Conservation (phyloP, 2,113 vertebrate species). For the Pao palembangensis region DNA sequence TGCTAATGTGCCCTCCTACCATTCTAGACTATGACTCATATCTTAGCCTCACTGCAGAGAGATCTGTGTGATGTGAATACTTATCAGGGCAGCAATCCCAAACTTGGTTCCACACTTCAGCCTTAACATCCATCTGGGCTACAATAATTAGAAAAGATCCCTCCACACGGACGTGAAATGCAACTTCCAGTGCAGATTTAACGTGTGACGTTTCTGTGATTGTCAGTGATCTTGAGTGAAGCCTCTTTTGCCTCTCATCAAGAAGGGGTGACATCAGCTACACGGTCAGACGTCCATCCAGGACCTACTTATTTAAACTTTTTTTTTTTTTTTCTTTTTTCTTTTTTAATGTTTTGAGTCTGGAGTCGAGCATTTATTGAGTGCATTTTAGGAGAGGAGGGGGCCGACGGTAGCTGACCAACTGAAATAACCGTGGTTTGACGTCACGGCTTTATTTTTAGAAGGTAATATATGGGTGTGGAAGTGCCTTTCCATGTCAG, state of each 20-base stretch:
- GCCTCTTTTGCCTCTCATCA: too few species aligned
- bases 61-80: conserved; percentile 73
- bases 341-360: conserved; percentile 27
- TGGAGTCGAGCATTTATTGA: conserved; percentile 78
- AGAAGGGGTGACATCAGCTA: not conserved
- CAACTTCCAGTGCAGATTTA: not conserved
- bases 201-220: not conserved
- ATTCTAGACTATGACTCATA: conserved; percentile 76
- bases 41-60: conserved; percentile 73
- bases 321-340: conserved; percentile 16
- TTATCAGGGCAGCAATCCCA: conserved; percentile 66
- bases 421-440: conserved; percentile 79
- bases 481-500: conserved; percentile 82
- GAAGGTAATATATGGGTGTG: conserved; percentile 79
- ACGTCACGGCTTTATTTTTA: conserved; percentile 89
- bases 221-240: not conserved
- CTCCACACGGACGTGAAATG: not conserved
- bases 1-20: conserved; percentile 72
- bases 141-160: not conserved
- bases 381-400: conserved; percentile 78
- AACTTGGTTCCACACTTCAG: conserved; percentile 60
- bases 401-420: conserved; percentile 77
- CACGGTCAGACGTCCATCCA: too few species aligned
- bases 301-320: conserved; percentile 17
- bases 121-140: conserved; percentile 25